Percentiles rank a stretch among this genome's conserved stretches.
Evolutionary conservation across 2,888 invertebrate species (phyloP).

Genomic region (Drosophila multiciliata): DNA sequence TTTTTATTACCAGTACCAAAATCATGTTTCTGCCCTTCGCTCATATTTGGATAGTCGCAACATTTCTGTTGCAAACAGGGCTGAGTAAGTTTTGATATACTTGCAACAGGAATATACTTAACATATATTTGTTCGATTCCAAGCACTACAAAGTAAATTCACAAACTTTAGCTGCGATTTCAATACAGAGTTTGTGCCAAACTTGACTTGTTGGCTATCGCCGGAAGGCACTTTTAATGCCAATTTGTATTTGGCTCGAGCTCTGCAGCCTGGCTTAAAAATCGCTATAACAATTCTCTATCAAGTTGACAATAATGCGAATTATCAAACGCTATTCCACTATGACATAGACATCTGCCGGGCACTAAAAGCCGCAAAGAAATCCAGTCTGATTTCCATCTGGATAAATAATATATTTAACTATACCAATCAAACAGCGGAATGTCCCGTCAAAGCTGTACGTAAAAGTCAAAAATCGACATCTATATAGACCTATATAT

Average conservation of each 20-base stretch:
- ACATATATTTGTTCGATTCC: background rate
- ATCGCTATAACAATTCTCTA: slow-evolving; percentile 44
- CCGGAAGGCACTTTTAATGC: slow-evolving; percentile 18
- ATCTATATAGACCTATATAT: background rate
- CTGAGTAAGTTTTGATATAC: slow-evolving; percentile 18
- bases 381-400: slow-evolving; percentile 28
- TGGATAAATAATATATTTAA: slow-evolving; percentile 60
- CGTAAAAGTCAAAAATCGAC: slow-evolving; percentile 16
- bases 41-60: slow-evolving; percentile 12
- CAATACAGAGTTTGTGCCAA: slow-evolving; percentile 26
- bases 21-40: slow-evolving; percentile 13
- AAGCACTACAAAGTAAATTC: slow-evolving; percentile 27
- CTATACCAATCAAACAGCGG: slow-evolving; percentile 43
- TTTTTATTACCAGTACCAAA: background rate
- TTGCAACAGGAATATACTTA: background rate
- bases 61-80: slow-evolving; percentile 8
- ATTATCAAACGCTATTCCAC: slow-evolving; percentile 52
- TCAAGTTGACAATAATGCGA: slow-evolving; percentile 24
- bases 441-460: slow-evolving; percentile 61
- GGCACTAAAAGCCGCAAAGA: slow-evolving; percentile 30
- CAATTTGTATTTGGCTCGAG: slow-evolving; percentile 37
- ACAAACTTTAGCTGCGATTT: slow-evolving; percentile 39
- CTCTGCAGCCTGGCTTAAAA: slow-evolving; percentile 27
- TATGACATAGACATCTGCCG: slow-evolving; percentile 60
- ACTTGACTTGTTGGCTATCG: slow-evolving; percentile 41